phyloP scores from a whole-genome alignment of 2,113 vertebrate species.

The Albula glossodonta region DNA sequence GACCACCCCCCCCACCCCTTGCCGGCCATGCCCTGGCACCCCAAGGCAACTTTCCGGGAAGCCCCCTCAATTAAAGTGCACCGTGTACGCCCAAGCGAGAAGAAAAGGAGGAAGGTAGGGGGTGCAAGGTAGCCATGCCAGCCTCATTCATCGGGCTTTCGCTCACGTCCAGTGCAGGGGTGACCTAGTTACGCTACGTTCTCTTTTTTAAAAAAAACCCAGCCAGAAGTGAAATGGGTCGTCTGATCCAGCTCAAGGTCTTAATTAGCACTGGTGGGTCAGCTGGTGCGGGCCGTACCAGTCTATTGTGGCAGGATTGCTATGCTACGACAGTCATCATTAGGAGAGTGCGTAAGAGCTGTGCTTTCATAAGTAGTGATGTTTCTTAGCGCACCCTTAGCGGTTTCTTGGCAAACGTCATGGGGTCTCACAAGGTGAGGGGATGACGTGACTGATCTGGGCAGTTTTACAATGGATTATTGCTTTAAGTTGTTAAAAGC shows the following conservation, averaged over 20 bases:
- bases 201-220: slow-evolving; percentile 3
- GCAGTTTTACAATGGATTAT: neutral
- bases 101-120: slow-evolving; percentile 56
- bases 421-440: neutral
- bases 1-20: neutral
- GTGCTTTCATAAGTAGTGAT: neutral
- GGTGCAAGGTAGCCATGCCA: slow-evolving; percentile 63
- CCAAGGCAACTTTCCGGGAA: slow-evolving; percentile 31
- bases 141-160: slow-evolving; percentile 64
- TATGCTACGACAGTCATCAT: slow-evolving; percentile 39
- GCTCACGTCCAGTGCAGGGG: slow-evolving; percentile 47
- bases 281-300: slow-evolving; percentile 33
- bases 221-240: slow-evolving; percentile 1
- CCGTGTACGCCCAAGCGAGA: slow-evolving; percentile 42
- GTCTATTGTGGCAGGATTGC: slow-evolving; percentile 58
- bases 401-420: neutral
- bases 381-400: neutral
- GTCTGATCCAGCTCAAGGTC: neutral
- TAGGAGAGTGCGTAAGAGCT: neutral
- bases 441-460: neutral
- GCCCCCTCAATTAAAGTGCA: slow-evolving; percentile 64
- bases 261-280: neutral
- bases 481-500: neutral
- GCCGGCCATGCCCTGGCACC: slow-evolving; percentile 43
- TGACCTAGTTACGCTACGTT: slow-evolving; percentile 64